Percentiles rank a stretch among this genome's conserved stretches.
Conservation (phyloP, 2,797 vertebrate species). For the Scarus forsteni region DNA sequence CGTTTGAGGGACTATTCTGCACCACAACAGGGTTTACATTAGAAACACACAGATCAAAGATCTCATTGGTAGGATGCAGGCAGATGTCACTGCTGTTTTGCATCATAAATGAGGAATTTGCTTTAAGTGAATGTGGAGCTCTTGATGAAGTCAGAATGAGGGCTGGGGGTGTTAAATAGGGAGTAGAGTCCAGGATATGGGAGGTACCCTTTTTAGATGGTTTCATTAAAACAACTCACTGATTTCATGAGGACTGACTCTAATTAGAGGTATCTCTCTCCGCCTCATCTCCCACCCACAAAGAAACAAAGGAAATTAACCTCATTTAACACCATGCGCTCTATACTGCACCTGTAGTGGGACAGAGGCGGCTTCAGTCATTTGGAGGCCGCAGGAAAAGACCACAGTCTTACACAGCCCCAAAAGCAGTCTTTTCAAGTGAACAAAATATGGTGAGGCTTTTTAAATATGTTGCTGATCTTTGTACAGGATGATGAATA, state of each 20-base stretch:
- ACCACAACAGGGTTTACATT: constrained; percentile 70
- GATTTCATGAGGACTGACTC: constrained; percentile 41
- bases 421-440: no score
- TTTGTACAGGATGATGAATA: no score
- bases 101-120: constrained; percentile 45
- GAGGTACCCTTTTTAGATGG: constrained; percentile 2
- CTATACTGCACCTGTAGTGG: constrained; percentile 10
- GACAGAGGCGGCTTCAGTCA: no score
- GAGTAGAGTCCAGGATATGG: constrained; percentile 7
- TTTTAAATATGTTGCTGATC: no score
- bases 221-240: constrained; percentile 19
- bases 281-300: constrained; percentile 37
- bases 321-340: constrained; percentile 18
- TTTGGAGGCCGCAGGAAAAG: no score
- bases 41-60: constrained; percentile 40
- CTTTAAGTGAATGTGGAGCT: constrained; percentile 28
- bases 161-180: neutral
- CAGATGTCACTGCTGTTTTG: constrained; percentile 53
- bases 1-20: constrained; percentile 55
- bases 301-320: constrained; percentile 30
- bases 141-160: constrained; percentile 12
- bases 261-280: constrained; percentile 35
- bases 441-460: no score
- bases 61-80: constrained; percentile 61
- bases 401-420: no score